Evolutionary conservation across 35 echinoderm and acorn worm genomes (phyloP), one percentile per base, ranked within the genome.

Genomic region (Heliocidaris tuberculata): DNA sequence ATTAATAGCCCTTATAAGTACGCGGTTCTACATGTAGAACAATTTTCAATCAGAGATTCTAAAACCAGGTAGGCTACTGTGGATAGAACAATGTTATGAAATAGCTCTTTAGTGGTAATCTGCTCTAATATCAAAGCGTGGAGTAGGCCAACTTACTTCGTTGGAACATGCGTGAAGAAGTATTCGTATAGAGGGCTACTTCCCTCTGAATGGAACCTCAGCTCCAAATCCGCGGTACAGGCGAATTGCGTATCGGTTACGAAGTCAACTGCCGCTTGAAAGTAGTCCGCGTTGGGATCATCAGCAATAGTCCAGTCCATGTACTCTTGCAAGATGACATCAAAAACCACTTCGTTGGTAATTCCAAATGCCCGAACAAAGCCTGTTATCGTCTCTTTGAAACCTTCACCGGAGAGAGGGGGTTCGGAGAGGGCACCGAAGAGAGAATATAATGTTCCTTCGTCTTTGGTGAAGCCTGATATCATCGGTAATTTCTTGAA

Each of bases 391-490:
- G 32, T 15, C 31, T 6, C 29, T 16, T 3, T 47, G 32, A 48
- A 47, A 6, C 12, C 47, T 47, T 48, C 15, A 12, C 47, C 47
- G 32, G 47, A 47, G 12, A 89, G 12, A 89, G 87, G 87, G 31
- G 87, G 87, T 32, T 12, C 19, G 32, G 87, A 31, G 32, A 32
- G 2, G 87, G 3, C 7, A 48, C 5, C 87, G 50, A n/a, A 49
- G 21, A 93, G 48, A 31, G 91, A 1, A 59, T 24, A 19, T 21
- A 96, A 86, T 2, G 97, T 94, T n/a, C 96, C 97, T 48, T 98
- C 97, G n/a, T 98, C 97, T 86, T 61, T 92, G 35, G 95, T 98
- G 32, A 94, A 94, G 48, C 97, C 97, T 29, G 96, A 78, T 90
- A 98, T 85, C 15, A 98, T 87, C 5, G 95, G 92, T 15, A 88